Evolutionary conservation across 2,888 invertebrate species (phyloP).

Genomic region (Panorpa germanica): DNA sequence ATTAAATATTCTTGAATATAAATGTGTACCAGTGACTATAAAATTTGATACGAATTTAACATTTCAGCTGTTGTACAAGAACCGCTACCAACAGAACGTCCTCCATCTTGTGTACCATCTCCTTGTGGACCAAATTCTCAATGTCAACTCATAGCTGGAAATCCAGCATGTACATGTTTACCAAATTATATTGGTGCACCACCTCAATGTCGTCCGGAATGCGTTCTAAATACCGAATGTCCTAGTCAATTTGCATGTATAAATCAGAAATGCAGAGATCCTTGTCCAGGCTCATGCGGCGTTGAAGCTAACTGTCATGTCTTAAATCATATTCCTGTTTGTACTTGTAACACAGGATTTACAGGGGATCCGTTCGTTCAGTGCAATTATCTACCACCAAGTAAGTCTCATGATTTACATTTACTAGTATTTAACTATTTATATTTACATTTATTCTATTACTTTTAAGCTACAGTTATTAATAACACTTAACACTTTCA

Average conservation of each 20-base stretch:
- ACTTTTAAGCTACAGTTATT: conserved; percentile 13
- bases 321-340: conserved; percentile 62
- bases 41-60: background rate
- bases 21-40: background rate
- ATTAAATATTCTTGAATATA: conserved; percentile 10
- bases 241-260: conserved; percentile 57
- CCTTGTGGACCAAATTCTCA: conserved; percentile 73
- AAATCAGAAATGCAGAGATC: conserved; percentile 62
- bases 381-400: conserved; percentile 36
- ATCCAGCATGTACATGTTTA: conserved; percentile 61
- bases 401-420: conserved; percentile 13
- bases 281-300: conserved; percentile 69
- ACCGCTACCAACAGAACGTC: conserved; percentile 34
- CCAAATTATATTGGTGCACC: conserved; percentile 62
- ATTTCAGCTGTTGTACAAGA: conserved; percentile 15
- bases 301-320: conserved; percentile 61
- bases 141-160: conserved; percentile 53
- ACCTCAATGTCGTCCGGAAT: conserved; percentile 63
- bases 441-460: conserved; percentile 2
- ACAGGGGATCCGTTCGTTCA: conserved; percentile 68
- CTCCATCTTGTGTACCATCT: conserved; percentile 61
- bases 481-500: conserved; percentile 12
- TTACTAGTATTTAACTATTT: background rate
- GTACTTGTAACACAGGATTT: conserved; percentile 53
- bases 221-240: conserved; percentile 62